Evolutionary conservation across 2,888 invertebrate species (phyloP), one percentile per base, ranked within the genome.

Genomic region (Neelides folsomi): DNA sequence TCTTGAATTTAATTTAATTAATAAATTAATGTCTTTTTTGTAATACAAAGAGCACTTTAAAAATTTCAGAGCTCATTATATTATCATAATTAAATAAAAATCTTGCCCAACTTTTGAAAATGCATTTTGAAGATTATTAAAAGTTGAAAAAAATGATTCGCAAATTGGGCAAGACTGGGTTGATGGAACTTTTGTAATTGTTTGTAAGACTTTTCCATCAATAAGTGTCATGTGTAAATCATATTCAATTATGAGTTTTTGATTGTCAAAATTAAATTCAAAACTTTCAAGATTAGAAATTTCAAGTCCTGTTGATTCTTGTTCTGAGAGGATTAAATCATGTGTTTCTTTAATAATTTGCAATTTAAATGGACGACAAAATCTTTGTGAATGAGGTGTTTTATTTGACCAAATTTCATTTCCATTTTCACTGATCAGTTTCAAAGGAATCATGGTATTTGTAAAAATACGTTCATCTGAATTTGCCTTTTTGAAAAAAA

Each of bases 371-470:
- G 56, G 55, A 2, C 55, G 13, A 38, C 42, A 47, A 36, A 43
- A 55, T n/a, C 49, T 18, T 7, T 41, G 42, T 1, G 51, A 47
- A 27, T 53, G 50, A 1, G 56, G 50, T 4, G 48, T 49, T 1
- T 16, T 9, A 15, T 56, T 56, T 2, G 18, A 5, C 53, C 56
- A 53, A 8, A 47, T 20, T 1, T 42, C 19, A 1, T 38, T 18
- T 5, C 27, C 27, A 5, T 3, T 5, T 27, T 15, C 40, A 38
- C n/a, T 12, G 10, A 15, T 15, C 6, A 52, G 12, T 15, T 34
- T 13, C 1, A 55, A 18, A 13, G 56, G 56, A n/a, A 56, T 49
- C 12, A 56, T 16, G 1, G 56, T 53, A 2, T 50, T 51, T 1
- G 50, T 48, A 41, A 53, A 44, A 9, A 53, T 20, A 1, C 43